Percentiles rank a stretch among this genome's conserved stretches.
These are phyloP conservation scores for Australoheros scitulus DNA, from an alignment of 2,113 vertebrate genomes.

Conservation along the genomic window DNA sequence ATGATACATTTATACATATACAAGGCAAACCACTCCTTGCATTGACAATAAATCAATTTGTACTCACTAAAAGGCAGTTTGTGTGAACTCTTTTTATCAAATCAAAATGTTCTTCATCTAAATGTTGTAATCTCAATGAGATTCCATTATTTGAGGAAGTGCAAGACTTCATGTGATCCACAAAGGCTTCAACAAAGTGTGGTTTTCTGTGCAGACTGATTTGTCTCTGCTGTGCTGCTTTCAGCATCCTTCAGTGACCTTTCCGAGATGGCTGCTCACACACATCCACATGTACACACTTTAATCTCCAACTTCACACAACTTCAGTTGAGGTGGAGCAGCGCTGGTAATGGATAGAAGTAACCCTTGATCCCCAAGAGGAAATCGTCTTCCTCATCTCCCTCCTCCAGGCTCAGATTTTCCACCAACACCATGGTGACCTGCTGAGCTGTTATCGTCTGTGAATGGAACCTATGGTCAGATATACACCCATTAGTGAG, in stretches of 20 bases:
- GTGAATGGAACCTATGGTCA: neutral
- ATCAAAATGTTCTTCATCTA: too few species aligned
- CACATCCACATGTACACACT: neutral
- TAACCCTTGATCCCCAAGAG: constrained; percentile 68
- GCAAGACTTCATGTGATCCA: neutral
- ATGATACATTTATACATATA: neutral
- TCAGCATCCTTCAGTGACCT: neutral
- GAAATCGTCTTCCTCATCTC: constrained; percentile 59
- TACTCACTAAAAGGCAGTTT: neutral
- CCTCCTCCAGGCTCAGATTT: constrained; percentile 56
- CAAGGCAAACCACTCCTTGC: neutral
- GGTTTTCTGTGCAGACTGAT: neutral
- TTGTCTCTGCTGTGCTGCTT: neutral
- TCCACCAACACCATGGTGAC: constrained; percentile 43
- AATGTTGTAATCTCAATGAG: neutral
- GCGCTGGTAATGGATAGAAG: constrained; percentile 64
- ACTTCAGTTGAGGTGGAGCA: constrained; percentile 31
- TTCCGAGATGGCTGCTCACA: neutral
- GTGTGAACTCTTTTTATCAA: neutral
- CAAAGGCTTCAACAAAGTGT: neutral
- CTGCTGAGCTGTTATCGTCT: constrained; percentile 35
- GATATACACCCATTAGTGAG: constrained; percentile 1
- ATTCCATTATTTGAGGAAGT: neutral
- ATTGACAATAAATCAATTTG: neutral
- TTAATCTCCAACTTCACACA: constrained; percentile 20